These are phyloP conservation scores for Callorhinus ursinus DNA, from an alignment of 2,113 vertebrate genomes.

Conservation along the genomic window DNA sequence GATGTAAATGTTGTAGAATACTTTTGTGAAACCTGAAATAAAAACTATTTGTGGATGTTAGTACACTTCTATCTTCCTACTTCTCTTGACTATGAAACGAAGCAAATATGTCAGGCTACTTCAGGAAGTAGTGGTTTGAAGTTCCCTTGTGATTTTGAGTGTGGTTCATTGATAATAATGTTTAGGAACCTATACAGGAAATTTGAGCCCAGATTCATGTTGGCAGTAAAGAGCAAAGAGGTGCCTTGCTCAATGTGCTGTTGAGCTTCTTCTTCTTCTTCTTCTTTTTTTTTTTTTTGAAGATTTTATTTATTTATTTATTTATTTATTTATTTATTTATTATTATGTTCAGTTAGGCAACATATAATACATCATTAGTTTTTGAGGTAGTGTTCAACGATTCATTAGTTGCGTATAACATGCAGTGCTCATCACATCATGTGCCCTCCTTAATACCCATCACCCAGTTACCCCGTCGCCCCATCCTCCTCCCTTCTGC, in stretches of 20 bases:
- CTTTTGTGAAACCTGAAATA: neutral
- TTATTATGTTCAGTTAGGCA: no score
- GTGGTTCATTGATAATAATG: neutral
- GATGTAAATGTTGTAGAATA: neutral
- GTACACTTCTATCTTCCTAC: neutral
- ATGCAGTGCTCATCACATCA: no score
- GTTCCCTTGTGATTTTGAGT: neutral
- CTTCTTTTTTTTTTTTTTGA: neutral
- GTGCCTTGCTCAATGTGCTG: neutral
- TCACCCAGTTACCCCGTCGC: no score
- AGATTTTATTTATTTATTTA: neutral
- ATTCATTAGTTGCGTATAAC: no score
- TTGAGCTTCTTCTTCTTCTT: neutral
- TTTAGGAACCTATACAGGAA: neutral
- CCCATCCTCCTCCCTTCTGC: no score
- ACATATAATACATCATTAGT: no score
- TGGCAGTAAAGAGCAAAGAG: neutral
- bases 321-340: neutral
- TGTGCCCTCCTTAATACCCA: no score
- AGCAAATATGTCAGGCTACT: neutral
- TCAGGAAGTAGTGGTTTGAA: neutral
- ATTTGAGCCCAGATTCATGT: neutral
- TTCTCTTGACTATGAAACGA: conserved; percentile 4
- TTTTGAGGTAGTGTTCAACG: no score
- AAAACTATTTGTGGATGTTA: neutral